These are phyloP conservation scores for Trichomycterus rosablanca DNA, from an alignment of 2,113 vertebrate species.

Conservation along the genomic window DNA sequence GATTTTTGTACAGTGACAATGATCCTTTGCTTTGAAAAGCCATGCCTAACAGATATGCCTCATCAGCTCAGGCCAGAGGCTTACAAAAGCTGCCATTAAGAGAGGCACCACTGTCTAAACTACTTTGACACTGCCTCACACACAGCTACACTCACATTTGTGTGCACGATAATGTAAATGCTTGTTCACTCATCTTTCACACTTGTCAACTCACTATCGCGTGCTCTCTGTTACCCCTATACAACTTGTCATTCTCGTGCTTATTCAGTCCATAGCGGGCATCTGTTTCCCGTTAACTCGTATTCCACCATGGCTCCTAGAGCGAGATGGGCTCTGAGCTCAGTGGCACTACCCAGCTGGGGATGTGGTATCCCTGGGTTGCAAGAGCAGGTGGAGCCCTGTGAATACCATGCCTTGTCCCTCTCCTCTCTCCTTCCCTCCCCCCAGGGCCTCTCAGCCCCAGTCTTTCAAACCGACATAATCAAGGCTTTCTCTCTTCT, in stretches of 20 bases:
- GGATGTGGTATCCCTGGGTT: slow-evolving; percentile 36
- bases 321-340: neutral
- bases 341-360: slow-evolving; percentile 51
- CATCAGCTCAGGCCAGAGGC: slow-evolving; percentile 63
- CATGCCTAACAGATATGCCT: slow-evolving; percentile 52
- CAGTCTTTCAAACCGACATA: slow-evolving; percentile 49
- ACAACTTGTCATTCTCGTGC: neutral
- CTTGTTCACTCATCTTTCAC: slow-evolving; percentile 8
- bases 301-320: neutral
- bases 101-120: slow-evolving; percentile 59
- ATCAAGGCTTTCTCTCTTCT: slow-evolving; percentile 57
- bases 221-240: slow-evolving; percentile 10
- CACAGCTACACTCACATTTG: slow-evolving; percentile 35
- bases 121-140: slow-evolving; percentile 40
- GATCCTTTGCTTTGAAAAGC: slow-evolving; percentile 52
- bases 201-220: slow-evolving; percentile 19
- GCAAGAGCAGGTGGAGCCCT: slow-evolving; percentile 64
- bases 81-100: slow-evolving; percentile 54
- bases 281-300: neutral
- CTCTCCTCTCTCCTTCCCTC: slow-evolving; percentile 36
- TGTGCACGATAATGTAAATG: neutral
- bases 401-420: slow-evolving; percentile 71
- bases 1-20: slow-evolving; percentile 61
- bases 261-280: neutral
- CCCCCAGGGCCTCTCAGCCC: slow-evolving; percentile 48